A percentile compares a stretch with the other conserved stretches of the same genome.
phyloP scores from a whole-genome alignment of 2,888 invertebrate genomes.

The Cheilosia scutellata region DNA sequence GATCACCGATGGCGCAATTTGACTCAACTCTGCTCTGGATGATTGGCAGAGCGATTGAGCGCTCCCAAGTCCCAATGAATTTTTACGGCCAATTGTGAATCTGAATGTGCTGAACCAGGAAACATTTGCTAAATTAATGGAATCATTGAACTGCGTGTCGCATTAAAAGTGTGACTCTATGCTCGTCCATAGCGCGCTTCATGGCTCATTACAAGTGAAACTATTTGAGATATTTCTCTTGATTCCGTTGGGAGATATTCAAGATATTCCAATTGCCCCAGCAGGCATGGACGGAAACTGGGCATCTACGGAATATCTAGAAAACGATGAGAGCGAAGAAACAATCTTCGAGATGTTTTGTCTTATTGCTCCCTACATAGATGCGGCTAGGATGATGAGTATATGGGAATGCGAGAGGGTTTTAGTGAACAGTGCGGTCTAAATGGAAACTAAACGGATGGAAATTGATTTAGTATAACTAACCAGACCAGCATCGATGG shows the following conservation, averaged over 20 bases:
- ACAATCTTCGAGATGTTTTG: constrained; percentile 27
- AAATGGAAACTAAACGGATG: background rate
- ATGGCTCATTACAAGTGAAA: constrained; percentile 67
- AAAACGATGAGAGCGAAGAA: constrained; percentile 20
- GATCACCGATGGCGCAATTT: constrained; percentile 11
- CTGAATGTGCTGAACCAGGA: constrained; percentile 54
- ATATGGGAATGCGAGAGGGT: no score
- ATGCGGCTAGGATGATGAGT: background rate
- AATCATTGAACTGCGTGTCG: constrained; percentile 72
- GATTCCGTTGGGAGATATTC: constrained; percentile 20
- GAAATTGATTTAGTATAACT: no score
- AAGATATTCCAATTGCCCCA: constrained; percentile 44
- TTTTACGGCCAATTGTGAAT: constrained; percentile 14
- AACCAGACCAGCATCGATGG: no score
- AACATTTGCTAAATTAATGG: constrained; percentile 63
- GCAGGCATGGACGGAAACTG: constrained; percentile 14
- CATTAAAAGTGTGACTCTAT: constrained; percentile 59
- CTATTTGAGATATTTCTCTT: constrained; percentile 50
- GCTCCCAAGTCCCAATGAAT: constrained; percentile 34
- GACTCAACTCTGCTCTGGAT: background rate
- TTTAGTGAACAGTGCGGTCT: constrained; percentile 11
- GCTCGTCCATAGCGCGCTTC: constrained; percentile 26
- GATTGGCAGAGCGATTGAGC: constrained; percentile 5
- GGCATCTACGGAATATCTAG: background rate
- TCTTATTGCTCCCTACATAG: constrained; percentile 10